Conservation (phyloP, 2,797 vertebrate species). For the Poeciliopsis gracilis region DNA sequence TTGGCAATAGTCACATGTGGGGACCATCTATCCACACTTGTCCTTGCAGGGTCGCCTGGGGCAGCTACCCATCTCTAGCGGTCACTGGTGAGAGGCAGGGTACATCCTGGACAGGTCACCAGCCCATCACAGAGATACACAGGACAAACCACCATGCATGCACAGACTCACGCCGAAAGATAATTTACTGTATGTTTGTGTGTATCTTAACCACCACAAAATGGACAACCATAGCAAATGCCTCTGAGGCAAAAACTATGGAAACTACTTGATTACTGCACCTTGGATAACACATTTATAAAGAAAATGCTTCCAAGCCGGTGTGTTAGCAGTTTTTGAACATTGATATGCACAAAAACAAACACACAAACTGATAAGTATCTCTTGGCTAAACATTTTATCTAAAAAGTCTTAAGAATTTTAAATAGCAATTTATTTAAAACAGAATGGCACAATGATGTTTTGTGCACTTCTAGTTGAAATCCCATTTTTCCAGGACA, state of each 20-base stretch:
- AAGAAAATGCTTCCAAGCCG: neutral
- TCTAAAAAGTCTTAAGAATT: conserved; percentile 22
- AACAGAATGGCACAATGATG: conserved; percentile 54
- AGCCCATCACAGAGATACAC: no score
- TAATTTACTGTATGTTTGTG: neutral
- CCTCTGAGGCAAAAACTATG: neutral
- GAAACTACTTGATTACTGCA: neutral
- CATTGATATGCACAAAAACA: neutral
- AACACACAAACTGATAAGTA: conserved; percentile 16
- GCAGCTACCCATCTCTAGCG: no score
- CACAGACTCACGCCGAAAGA: neutral
- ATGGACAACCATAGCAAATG: no score
- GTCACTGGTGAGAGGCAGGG: no score
- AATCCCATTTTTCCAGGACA: conserved; percentile 36
- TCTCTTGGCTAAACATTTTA: conserved; percentile 20
- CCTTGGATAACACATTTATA: neutral
- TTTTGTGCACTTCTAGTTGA: conserved; percentile 42
- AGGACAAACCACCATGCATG: neutral
- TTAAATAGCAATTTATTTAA: conserved; percentile 11
- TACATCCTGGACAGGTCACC: no score
- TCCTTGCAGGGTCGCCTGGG: no score
- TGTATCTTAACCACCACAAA: no score
- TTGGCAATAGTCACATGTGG: neutral
- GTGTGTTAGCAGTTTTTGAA: neutral
- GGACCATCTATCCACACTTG: neutral